Evolutionary conservation across 2,113 vertebrate species (phyloP), one percentile per base, ranked within the genome.

Genomic region (Egretta garzetta): DNA sequence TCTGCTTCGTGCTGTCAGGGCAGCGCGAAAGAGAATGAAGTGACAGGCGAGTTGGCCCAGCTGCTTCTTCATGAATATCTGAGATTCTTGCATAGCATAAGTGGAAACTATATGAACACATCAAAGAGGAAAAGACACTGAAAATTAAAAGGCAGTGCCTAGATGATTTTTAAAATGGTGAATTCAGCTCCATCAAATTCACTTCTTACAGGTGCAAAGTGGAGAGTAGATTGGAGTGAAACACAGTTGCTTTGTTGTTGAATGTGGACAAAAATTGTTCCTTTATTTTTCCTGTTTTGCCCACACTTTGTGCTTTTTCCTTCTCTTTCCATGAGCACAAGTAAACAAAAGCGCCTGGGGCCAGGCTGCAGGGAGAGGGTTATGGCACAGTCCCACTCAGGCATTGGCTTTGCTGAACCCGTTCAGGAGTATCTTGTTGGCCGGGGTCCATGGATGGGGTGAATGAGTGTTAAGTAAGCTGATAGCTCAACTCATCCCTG

Each of bases 1-100:
- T 94, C 91, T 96, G 94, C 91, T 94, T 74, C 2, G 0, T 95
- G 80, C 86, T 96, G 95, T 96, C 94, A 95, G 95, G 76, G 91
- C 91, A 89, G 70, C 0, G 8, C 14, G 13, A 95, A 85, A 95
- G 86, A 92, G 92, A 92, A 50, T 75, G 86, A 96, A 96, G 83
- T 97, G 95, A 96, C 76, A 96, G 83, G 83, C 32, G 66, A 96
- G 70, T 86, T 96, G 91, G 83, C 86, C 91, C 96, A 97, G 95
- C 94, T 96, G 96, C 93, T 89, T 93, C 83, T 92, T 96, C 80
- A 87, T 72, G 86, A 94, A 87, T 96, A 86, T 84, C 97, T 92
- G 88, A 96, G 83, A 87, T 90, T 97, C 73, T 82, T 84, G 58
- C 18, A 19, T 26, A 32, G 80, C 27, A 53, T 82, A 89, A 96